These are phyloP conservation scores for Mugil cephalus DNA, from an alignment of 2,113 vertebrate genomes.

Conservation along the genomic window DNA sequence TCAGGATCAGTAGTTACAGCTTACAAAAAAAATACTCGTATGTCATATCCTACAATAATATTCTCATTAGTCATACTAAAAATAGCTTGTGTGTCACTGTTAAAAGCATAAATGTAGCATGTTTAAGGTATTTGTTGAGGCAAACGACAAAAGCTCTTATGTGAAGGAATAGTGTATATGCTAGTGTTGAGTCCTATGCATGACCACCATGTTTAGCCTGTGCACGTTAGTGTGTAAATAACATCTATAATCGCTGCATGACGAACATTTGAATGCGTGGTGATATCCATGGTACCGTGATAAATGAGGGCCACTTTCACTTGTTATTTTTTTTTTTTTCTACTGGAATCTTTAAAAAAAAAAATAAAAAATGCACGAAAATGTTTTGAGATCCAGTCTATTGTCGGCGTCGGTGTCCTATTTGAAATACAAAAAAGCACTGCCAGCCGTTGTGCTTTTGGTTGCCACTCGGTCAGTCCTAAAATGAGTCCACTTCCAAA, in stretches of 20 bases:
- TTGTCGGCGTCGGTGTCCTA: constrained; percentile 52
- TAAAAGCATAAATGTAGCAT: constrained; percentile 35
- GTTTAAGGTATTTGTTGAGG: constrained; percentile 3
- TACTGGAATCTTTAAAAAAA: constrained; percentile 35
- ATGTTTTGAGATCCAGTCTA: constrained; percentile 53
- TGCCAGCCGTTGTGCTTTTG: constrained; percentile 76
- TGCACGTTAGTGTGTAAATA: constrained; percentile 31
- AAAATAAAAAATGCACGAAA: constrained; percentile 50
- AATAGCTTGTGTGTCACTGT: constrained; percentile 23
- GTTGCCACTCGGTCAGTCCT: constrained; percentile 50
- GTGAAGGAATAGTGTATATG: constrained; percentile 16
- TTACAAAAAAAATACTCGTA: constrained; percentile 21
- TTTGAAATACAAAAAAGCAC: constrained; percentile 73
- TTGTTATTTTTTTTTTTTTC: constrained; percentile 35
- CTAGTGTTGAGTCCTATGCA: constrained; percentile 59
- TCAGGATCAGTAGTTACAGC: constrained; percentile 76
- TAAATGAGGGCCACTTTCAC: constrained; percentile 73
- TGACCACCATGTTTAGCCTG: not conserved
- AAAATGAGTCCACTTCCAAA: constrained; percentile 53
- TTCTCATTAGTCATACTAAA: constrained; percentile 26
- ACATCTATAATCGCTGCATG: not conserved
- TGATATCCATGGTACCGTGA: constrained; percentile 53
- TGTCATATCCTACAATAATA: constrained; percentile 21
- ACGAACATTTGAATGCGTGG: constrained; percentile 53
- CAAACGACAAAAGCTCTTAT: constrained; percentile 6